Evolutionary conservation across 2,888 invertebrate species (phyloP).

Genomic region (Idaea straminata): DNA sequence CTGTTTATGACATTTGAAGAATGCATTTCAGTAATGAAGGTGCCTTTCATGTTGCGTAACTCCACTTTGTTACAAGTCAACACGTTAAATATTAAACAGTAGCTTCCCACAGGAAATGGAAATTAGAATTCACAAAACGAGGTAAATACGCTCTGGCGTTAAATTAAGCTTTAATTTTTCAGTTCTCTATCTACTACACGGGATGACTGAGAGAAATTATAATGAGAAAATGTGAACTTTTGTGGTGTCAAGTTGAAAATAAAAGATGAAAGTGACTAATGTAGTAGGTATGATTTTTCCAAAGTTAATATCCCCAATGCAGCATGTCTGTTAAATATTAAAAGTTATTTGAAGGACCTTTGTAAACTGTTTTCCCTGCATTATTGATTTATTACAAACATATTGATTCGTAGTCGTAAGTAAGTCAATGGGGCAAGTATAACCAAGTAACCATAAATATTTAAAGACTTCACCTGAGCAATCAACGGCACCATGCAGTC

Average conservation of each 20-base stretch:
- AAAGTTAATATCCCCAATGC: too few species aligned
- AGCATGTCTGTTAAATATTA: too few species aligned
- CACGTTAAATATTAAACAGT: not conserved
- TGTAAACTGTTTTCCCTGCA: too few species aligned
- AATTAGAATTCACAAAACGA: not conserved
- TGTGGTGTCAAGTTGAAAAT: not conserved
- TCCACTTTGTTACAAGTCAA: not conserved
- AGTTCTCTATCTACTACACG: not conserved
- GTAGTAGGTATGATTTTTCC: too few species aligned
- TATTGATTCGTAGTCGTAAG: not conserved
- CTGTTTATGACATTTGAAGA: conserved; percentile 28
- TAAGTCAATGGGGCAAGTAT: not conserved
- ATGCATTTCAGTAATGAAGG: conserved; percentile 15
- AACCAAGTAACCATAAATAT: not conserved
- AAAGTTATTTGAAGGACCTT: too few species aligned
- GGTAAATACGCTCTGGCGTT: not conserved
- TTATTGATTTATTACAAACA: not conserved
- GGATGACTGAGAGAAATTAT: not conserved
- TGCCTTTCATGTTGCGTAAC: not conserved
- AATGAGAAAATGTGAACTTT: not conserved
- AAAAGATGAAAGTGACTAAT: not conserved
- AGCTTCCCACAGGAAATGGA: not conserved
- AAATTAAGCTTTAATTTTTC: conserved; percentile 1
- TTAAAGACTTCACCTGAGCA: conserved; percentile 53
- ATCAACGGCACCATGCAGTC: conserved; percentile 78